phyloP scores from a whole-genome alignment of 2,888 invertebrate genomes.

The Xanthorhoe designata region DNA sequence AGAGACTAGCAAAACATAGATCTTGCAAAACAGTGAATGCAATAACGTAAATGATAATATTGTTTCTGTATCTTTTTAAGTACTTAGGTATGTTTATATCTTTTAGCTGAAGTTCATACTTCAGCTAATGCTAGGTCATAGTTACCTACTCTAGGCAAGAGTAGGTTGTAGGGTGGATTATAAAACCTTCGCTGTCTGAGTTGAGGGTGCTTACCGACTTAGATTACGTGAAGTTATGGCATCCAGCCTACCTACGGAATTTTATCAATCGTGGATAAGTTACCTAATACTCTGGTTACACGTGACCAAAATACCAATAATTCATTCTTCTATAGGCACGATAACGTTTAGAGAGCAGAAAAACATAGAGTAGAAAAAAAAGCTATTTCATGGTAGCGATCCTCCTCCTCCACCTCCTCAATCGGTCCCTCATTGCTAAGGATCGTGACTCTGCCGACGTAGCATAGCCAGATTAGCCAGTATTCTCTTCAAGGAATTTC shows the following conservation, averaged over 20 bases:
- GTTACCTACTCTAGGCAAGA: constrained; percentile 8
- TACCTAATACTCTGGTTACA: neutral
- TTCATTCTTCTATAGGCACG: neutral
- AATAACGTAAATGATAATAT: too few species aligned
- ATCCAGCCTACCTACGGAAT: constrained; percentile 1
- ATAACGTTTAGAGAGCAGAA: neutral
- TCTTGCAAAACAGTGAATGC: too few species aligned
- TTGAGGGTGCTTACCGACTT: constrained; percentile 24
- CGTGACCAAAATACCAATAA: neutral
- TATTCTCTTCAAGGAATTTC: too few species aligned
- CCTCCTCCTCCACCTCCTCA: too few species aligned
- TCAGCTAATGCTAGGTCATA: neutral
- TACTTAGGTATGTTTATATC: neutral
- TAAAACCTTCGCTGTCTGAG: constrained; percentile 18
- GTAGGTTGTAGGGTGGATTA: constrained; percentile 22
- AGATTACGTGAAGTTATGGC: constrained; percentile 20
- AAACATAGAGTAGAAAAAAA: too few species aligned
- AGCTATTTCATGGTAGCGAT: too few species aligned
- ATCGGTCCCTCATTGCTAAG: too few species aligned
- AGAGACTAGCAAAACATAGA: too few species aligned
- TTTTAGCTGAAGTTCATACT: neutral
- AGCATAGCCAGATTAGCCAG: too few species aligned
- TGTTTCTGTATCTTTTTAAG: neutral
- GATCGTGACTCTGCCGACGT: too few species aligned
- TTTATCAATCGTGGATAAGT: constrained; percentile 5